Evolutionary conservation across 1,140 invertebrate species (phyloP).

Genomic region (Euwallacea fornicatus): DNA sequence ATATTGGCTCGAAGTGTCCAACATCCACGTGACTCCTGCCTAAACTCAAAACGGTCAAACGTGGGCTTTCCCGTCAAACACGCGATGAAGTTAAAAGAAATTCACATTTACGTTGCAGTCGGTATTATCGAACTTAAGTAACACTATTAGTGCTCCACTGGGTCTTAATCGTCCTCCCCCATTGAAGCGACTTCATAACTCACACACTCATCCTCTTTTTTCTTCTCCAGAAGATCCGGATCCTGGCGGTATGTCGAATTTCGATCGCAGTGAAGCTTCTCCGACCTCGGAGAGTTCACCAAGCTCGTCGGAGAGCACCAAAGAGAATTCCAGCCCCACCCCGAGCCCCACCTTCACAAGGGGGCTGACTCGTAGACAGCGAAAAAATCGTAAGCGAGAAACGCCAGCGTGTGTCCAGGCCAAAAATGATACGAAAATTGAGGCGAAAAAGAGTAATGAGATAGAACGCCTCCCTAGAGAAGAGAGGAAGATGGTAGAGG

Average conservation of each 20-base stretch:
- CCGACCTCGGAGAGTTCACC: not conserved
- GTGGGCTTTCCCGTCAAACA: no score
- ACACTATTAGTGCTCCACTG: not conserved
- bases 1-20: no score
- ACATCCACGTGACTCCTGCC: no score
- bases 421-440: conserved; percentile 31
- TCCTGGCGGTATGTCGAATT: conserved; percentile 44
- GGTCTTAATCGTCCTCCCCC: conserved; percentile 26
- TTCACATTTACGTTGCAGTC: no score
- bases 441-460: not conserved
- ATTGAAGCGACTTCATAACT: not conserved
- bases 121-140: no score
- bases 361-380: conserved; percentile 43
- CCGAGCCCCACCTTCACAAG: conserved; percentile 40
- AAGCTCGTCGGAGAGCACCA: conserved; percentile 49
- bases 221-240: conserved; percentile 53
- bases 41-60: no score
- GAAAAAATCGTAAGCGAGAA: conserved; percentile 38
- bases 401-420: not conserved
- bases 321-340: conserved; percentile 46
- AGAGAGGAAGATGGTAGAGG: not conserved
- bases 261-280: conserved; percentile 3
- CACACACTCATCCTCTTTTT: conserved; percentile 27
- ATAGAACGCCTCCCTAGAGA: not conserved
- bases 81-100: no score